phyloP scores from a whole-genome alignment of 2,113 vertebrate genomes.

The Parus major region DNA sequence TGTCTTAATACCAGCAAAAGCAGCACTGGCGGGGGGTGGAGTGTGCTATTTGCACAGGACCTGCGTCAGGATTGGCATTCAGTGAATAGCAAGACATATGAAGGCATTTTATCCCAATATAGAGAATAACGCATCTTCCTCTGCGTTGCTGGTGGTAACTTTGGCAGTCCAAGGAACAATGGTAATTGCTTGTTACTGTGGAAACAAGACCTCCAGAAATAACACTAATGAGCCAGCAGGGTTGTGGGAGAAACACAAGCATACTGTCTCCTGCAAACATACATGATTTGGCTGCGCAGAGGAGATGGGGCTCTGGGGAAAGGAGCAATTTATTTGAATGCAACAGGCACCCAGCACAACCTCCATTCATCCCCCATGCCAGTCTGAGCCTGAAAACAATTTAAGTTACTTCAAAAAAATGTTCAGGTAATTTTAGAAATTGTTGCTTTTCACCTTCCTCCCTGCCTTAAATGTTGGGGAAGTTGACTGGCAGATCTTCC shows the following conservation, averaged over 20 bases:
- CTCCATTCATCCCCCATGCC: not conserved
- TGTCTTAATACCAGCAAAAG: constrained; percentile 42
- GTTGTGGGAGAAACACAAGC: constrained; percentile 68
- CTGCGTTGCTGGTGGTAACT: constrained; percentile 73
- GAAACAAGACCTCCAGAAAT: constrained; percentile 79
- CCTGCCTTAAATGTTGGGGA: not conserved
- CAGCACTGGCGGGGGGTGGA: constrained; percentile 46
- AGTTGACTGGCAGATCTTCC: not conserved
- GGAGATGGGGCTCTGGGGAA: not conserved
- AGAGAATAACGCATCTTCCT: constrained; percentile 70
- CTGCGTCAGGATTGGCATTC: constrained; percentile 71
- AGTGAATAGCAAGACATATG: constrained; percentile 66
- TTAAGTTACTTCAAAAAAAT: not conserved
- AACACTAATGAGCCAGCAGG: constrained; percentile 72
- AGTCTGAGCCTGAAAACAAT: not conserved
- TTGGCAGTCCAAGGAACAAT: constrained; percentile 74
- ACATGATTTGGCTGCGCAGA: constrained; percentile 32
- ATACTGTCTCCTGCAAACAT: constrained; percentile 61
- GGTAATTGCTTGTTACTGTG: constrained; percentile 78
- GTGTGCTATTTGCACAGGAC: constrained; percentile 56
- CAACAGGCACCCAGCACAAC: not conserved
- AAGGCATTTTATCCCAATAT: constrained; percentile 73
- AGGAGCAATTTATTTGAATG: not conserved
- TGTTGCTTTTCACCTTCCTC: not conserved
- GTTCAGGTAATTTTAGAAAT: not conserved